Base-by-base conservation (phyloP, 2,113 vertebrate genomes). In the Anhinga rufa region DNA sequence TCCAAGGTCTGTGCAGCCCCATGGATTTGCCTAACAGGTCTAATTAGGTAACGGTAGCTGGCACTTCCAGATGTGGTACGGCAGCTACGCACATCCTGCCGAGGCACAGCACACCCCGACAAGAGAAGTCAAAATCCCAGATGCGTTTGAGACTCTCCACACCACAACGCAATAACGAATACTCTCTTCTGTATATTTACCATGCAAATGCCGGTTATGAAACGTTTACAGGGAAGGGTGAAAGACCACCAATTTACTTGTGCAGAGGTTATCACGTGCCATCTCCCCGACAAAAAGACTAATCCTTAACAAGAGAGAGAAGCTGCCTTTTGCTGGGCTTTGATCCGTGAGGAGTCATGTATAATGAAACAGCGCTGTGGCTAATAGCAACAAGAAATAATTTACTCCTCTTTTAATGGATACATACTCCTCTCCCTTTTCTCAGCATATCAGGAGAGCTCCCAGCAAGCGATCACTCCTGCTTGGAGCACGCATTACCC, bases 141-240 rank as follows among this genome's bases (percentile, higher is more conserved):
- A 6, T 3, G 14, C 1, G 7, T 21, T 25, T 14, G n/a, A 34
- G 51, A 9, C 13, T 31, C 49, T n/a, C 28, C 28, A 1, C 11
- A 15, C 11, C 0, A 1, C 58, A 24, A 18, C 1, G 15, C 57
- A 16, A 15, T 7, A 17, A 24, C 5, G 1, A 65, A 24, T 6
- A 3, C 57, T 22, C 64, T 22, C 28, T 18, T 32, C 11, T 13
- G 8, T 3, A 1, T 28, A 4, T 55, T 83, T 26, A 7, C 21
- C 40, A 13, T 25, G 2, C 21, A 19, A 8, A 19, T 8, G 6
- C 19, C 32, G 8, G 46, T 10, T n/a, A 32, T 3, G 49, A 34
- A 21, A 14, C 8, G 34, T 62, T 88, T 51, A 61, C 34, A 19
- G 72, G 38, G 64, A 28, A 49, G 46, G 75, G 36, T 13, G 31